phyloP scores from a whole-genome alignment of 2,113 vertebrate species.

The Aythya baeri region DNA sequence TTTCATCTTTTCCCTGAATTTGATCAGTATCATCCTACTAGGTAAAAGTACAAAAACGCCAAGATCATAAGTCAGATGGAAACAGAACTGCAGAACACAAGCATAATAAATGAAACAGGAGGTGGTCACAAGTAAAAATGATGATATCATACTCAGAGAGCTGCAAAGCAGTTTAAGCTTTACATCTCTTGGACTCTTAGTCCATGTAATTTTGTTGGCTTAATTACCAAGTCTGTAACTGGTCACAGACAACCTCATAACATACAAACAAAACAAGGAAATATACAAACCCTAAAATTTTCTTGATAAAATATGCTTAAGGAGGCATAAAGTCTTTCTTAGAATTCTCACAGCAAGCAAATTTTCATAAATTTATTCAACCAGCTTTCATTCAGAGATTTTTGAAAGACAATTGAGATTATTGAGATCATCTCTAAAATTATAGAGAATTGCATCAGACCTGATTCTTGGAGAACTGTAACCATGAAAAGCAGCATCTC shows the following conservation, averaged over 20 bases:
- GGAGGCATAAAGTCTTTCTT: not conserved
- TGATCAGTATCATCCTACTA: not conserved
- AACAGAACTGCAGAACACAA: not conserved
- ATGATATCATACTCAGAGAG: not conserved
- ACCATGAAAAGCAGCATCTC: not conserved
- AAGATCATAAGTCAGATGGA: not conserved
- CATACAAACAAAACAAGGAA: not conserved
- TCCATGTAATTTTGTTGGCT: not conserved
- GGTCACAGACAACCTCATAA: not conserved
- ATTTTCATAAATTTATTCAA: slow-evolving; percentile 4
- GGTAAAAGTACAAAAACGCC: not conserved
- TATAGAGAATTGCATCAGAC: not conserved
- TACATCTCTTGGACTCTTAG: not conserved
- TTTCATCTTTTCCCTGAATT: not conserved
- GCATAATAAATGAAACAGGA: not conserved
- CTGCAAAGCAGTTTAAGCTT: not conserved
- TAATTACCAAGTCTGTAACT: not conserved
- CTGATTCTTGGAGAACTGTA: not conserved
- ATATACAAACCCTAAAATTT: not conserved
- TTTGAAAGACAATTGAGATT: not conserved
- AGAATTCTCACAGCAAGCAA: not conserved
- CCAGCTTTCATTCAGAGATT: slow-evolving; percentile 35
- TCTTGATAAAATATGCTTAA: not conserved
- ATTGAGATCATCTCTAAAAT: not conserved
- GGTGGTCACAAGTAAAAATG: not conserved